phyloP scores from a whole-genome alignment of 2,113 vertebrate genomes.

The Pachycephala philippinensis region DNA sequence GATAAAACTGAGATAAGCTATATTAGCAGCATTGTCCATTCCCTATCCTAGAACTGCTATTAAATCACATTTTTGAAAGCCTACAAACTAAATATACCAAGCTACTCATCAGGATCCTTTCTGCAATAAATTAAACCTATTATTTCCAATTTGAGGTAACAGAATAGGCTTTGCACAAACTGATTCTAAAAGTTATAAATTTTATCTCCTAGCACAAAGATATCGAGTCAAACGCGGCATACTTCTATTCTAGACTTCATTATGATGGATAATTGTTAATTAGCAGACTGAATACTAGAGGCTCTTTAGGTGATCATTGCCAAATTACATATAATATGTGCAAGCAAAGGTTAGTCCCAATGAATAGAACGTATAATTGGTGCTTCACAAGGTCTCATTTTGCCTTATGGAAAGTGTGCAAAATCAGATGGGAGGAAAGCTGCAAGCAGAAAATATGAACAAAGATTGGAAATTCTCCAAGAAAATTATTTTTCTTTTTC shows the following conservation, averaged over 20 bases:
- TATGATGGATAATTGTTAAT: conserved; percentile 55
- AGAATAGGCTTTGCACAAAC: not conserved
- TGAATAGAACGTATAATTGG: conserved; percentile 29
- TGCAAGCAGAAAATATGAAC: not conserved
- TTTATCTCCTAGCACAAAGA: conserved; percentile 3
- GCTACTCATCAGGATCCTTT: not conserved
- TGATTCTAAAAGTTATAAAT: conserved; percentile 4
- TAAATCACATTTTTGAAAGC: not conserved
- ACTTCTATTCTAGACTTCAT: conserved; percentile 41
- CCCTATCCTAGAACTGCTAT: not conserved
- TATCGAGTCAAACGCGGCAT: not conserved
- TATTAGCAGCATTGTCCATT: not conserved
- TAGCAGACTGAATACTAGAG: conserved; percentile 31
- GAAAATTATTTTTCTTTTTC: not conserved
- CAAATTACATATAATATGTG: conserved; percentile 47
- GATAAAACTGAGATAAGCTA: not conserved
- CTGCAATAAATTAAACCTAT: not conserved
- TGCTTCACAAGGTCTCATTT: conserved; percentile 22
- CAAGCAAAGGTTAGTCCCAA: conserved; percentile 54
- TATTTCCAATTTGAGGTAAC: not conserved
- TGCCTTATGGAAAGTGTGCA: not conserved
- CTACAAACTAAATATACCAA: not conserved
- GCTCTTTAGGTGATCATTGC: conserved; percentile 26
- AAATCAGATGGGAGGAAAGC: not conserved
- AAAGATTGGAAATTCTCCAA: not conserved